Evolutionary conservation across 2,888 invertebrate species (phyloP), one percentile per base, ranked within the genome.

Genomic region (Molorchus minor): DNA sequence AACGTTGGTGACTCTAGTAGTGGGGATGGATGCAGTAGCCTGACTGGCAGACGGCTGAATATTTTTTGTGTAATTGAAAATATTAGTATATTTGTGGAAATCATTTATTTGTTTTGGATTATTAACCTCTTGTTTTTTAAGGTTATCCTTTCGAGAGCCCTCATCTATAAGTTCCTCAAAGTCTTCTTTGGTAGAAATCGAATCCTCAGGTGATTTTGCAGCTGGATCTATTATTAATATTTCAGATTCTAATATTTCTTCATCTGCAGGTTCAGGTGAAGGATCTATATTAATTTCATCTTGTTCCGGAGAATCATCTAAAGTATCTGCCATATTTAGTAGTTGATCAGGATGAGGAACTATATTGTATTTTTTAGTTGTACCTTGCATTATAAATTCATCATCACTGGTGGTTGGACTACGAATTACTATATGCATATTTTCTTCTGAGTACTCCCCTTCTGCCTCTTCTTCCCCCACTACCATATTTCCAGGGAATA

Each of bases 121-220:
- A 8, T 72, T 66, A 13, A 74, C 58, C 40, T 79, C 77, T 8
- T 73, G 72, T 59, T 79, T 80, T 21, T 77, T 62, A 7, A 78
- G 67, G 58, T 79, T 77, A 33, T 87, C 86, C 61, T 85, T 85
- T 0, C 84, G 82, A 59, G 85, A 84, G 0, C 86, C 86, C 66
- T 86, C 84, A 65, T 88, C 87, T 33, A 88, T 88, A 15, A 88
- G 76, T 63, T 87, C 86, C 70, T 88, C 87, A 68, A 87, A 88
- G 73, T 88, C 88, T 76, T 87, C 87, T 65, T 86, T 86, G 0
- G 88, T 87, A 0, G 86, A 84, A 58, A 88, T 85, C 64, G 85
- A 84, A 68, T 87, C 87, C 67, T 88, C 87, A 0, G 87, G 86
- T 0, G 87, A 86, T 67, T 86, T 86, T 0, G 82, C 81, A 13